A percentile compares a stretch with the other conserved stretches of the same genome.
These are phyloP conservation scores for Zaprionus tsacasi DNA, from an alignment of 1,140 invertebrate species.

Conservation along the genomic window DNA sequence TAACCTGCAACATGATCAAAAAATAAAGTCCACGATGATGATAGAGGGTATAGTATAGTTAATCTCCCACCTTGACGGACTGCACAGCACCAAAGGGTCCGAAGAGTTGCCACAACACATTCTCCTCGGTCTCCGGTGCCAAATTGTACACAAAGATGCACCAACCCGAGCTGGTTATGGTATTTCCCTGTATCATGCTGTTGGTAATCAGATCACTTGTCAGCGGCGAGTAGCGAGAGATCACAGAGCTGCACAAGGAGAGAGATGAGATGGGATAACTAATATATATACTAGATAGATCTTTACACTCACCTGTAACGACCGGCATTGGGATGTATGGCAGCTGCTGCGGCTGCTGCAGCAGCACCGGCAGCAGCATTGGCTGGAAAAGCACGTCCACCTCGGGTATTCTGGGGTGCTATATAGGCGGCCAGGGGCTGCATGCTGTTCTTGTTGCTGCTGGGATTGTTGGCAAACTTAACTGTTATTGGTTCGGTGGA, in stretches of 20 bases:
- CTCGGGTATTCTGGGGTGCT: constrained; percentile 88
- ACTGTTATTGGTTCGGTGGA: constrained; percentile 99
- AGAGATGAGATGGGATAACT: not conserved
- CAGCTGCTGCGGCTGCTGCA: constrained; percentile 87
- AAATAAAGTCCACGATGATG: not conserved
- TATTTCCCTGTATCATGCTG: constrained; percentile 92
- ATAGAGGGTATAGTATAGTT: not conserved
- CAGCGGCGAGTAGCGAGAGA: constrained; percentile 94
- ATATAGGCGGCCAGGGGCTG: constrained; percentile 97
- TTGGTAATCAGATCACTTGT: constrained; percentile 96
- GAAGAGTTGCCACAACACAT: constrained; percentile 99
- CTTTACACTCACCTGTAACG: constrained; percentile 92
- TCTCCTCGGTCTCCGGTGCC: constrained; percentile 99
- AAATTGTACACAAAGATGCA: constrained; percentile 99
- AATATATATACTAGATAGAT: not conserved
- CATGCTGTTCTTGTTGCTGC: constrained; percentile 96
- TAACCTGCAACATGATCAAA: constrained; percentile 85
- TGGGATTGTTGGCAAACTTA: constrained; percentile 99
- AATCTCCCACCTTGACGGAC: constrained; percentile 92
- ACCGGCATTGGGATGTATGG: constrained; percentile 93
- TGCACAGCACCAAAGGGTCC: constrained; percentile 99
- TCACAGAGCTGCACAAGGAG: constrained; percentile 68
- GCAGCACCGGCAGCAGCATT: constrained; percentile 85
- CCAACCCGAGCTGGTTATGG: constrained; percentile 93
- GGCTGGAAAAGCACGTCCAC: constrained; percentile 92